Evolutionary conservation across 2,888 invertebrate genomes (phyloP), one percentile per base, ranked within the genome.

Genomic region (Cryptophagus acutangulus): DNA sequence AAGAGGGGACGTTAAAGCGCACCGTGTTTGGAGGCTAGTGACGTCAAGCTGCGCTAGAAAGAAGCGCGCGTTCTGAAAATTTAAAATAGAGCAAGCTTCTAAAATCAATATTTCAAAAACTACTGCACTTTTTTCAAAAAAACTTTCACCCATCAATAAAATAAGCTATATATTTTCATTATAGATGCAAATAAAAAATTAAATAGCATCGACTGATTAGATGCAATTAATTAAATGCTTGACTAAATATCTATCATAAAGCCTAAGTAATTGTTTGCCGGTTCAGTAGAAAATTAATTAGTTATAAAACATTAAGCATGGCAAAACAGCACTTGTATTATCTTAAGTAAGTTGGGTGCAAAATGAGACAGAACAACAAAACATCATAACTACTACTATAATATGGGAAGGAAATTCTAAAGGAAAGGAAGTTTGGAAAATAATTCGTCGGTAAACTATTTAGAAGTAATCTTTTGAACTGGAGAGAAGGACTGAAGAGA

Each of bases 371-470:
- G 34, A 45, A 33, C 38, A 40, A 33, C 34, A 34, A 41, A 41
- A 39, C 37, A 41, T 10, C 38, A 41, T 31, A 37, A 36, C 36
- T 38, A 36, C n/a, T 38, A 8, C 20, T 20, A 20, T 20, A 20
- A 9, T 20, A 9, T 20, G 25, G 31, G 33, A 24, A 26, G 34
- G 38, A 44, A 41, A 34, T 29, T 38, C 30, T 16, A 37, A 28
- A 18, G 35, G 34, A 33, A 30, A 48, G 39, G n/a, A n/a, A n/a
- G 40, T 46, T 20, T 20, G 24, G 41, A 42, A 45, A 52, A 53
- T 51, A 48, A 48, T 48, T 53, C 46, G 44, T 45, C 41, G 42
- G 47, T 44, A 46, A 49, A 53, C 49, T 51, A 51, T 53, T 46
- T 41, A 41, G 42, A 42, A 50, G 48, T 41, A 51, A 49, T 50